Evolutionary conservation across 2,888 invertebrate genomes (phyloP).

Genomic region (Phengaris arion): DNA sequence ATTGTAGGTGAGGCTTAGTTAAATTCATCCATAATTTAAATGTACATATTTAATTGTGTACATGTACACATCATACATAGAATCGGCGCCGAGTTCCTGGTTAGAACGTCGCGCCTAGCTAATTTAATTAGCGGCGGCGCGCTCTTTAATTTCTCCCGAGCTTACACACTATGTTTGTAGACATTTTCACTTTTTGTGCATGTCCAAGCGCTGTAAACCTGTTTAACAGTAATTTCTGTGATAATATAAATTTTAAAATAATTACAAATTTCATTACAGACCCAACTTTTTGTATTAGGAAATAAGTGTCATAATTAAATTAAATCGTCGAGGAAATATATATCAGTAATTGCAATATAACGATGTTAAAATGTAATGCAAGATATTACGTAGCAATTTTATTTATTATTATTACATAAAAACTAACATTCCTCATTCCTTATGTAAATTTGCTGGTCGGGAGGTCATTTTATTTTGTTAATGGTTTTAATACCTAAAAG

Average conservation of each 20-base stretch:
- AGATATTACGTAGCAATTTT: neutral
- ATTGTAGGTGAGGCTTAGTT: conserved; percentile 36
- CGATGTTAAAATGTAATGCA: conserved; percentile 12
- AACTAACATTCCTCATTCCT: neutral
- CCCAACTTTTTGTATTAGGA: neutral
- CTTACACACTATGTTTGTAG: conserved; percentile 45
- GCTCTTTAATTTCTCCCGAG: conserved; percentile 42
- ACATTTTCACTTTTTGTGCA: conserved; percentile 53
- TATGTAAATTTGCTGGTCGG: neutral
- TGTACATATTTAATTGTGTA: conserved; percentile 23
- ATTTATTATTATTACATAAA: conserved; percentile 8
- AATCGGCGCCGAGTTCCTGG: conserved; percentile 43
- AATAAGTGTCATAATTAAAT: conserved; percentile 24
- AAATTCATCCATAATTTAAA: conserved; percentile 19
- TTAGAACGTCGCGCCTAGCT: conserved; percentile 41
- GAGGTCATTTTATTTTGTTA: conserved; percentile 1
- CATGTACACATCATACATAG: conserved; percentile 2
- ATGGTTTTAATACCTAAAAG: neutral
- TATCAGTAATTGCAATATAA: conserved; percentile 17
- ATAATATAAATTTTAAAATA: conserved; percentile 8
- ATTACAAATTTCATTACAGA: neutral
- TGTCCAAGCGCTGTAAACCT: conserved; percentile 15
- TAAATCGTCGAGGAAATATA: conserved; percentile 16
- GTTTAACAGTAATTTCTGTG: conserved; percentile 2
- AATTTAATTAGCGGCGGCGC: conserved; percentile 57